These are phyloP conservation scores for Actinostola sp. DNA, from an alignment of 92 coral and sea anemone species.

Conservation along the genomic window DNA sequence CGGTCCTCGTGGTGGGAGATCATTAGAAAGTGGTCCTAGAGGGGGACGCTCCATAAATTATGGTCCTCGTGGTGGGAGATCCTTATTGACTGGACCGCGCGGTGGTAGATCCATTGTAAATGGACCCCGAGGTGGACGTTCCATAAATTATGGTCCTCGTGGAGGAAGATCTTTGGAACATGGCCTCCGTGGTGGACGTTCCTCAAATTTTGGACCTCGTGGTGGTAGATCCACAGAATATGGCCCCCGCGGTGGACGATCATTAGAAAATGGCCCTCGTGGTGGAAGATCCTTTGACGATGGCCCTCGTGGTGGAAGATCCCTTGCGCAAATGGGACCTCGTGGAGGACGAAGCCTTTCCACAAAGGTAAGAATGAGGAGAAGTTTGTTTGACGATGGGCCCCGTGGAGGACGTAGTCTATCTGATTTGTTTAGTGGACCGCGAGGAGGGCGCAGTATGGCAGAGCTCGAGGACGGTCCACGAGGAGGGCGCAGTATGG, in stretches of 20 bases:
- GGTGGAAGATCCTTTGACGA: constrained; percentile 43
- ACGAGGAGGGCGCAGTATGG: constrained; percentile 50
- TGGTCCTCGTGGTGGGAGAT: constrained; percentile 56
- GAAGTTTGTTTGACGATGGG: constrained; percentile 60
- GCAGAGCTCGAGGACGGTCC: constrained; percentile 41
- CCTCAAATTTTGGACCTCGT: constrained; percentile 23
- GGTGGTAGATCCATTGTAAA: constrained; percentile 46
- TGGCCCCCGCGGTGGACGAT: constrained; percentile 45
- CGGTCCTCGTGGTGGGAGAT: constrained; percentile 65
- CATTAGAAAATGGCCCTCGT: constrained; percentile 35
- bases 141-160: constrained; percentile 44
- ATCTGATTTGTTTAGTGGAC: constrained; percentile 36
- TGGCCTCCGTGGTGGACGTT: constrained; percentile 25
- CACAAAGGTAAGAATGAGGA: constrained; percentile 71
- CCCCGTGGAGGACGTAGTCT: constrained; percentile 74
- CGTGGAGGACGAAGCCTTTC: constrained; percentile 64
- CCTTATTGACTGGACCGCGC: constrained; percentile 45
- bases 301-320: constrained; percentile 51
- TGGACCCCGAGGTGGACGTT: constrained; percentile 51
- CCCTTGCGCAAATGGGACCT: constrained; percentile 36
- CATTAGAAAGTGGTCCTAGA: constrained; percentile 47
- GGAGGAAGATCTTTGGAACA: constrained; percentile 57
- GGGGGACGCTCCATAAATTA: constrained; percentile 44
- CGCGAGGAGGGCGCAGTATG: constrained; percentile 74
- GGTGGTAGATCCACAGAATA: constrained; percentile 39